Conservation (phyloP, 2,797 vertebrate genomes). For the Molossus molossus region DNA sequence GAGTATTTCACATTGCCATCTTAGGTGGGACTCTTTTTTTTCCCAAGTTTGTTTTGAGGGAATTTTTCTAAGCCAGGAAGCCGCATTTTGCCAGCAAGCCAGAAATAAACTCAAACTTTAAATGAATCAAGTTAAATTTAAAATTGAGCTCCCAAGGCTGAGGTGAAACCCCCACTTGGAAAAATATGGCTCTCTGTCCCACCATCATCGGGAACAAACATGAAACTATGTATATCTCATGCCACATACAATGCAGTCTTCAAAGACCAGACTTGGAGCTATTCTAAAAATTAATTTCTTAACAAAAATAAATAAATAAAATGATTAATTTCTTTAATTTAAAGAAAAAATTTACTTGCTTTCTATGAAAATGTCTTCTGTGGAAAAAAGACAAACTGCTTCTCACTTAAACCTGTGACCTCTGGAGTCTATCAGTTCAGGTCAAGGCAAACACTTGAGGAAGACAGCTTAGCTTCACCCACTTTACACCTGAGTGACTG, state of each 20-base stretch:
- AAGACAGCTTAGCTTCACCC: background rate
- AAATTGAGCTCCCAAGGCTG: slow-evolving; percentile 52
- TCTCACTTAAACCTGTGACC: background rate
- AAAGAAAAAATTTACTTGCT: slow-evolving; percentile 15
- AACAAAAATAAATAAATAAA: too few species aligned
- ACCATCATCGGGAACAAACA: slow-evolving; percentile 19
- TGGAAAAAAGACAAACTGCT: background rate
- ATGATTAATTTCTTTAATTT: background rate
- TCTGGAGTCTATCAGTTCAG: background rate
- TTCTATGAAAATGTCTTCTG: slow-evolving; percentile 35
- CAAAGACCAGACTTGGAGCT: slow-evolving; percentile 1
- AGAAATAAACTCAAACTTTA: slow-evolving; percentile 76
- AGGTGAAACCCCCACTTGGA: slow-evolving; percentile 21
- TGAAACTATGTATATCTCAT: background rate
- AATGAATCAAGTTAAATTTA: slow-evolving; percentile 69
- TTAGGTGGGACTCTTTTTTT: slow-evolving; percentile 51
- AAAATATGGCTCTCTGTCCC: slow-evolving; percentile 7
- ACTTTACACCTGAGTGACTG: background rate
- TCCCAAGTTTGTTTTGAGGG: slow-evolving; percentile 61
- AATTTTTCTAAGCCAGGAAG: slow-evolving; percentile 68
- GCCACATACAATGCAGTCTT: background rate
- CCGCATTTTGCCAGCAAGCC: slow-evolving; percentile 56
- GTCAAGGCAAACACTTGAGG: background rate
- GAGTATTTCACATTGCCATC: slow-evolving; percentile 57
- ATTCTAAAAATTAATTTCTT: slow-evolving; percentile 25